Evolutionary conservation across 2,797 vertebrate species (phyloP).

Genomic region (Fratercula arctica): DNA sequence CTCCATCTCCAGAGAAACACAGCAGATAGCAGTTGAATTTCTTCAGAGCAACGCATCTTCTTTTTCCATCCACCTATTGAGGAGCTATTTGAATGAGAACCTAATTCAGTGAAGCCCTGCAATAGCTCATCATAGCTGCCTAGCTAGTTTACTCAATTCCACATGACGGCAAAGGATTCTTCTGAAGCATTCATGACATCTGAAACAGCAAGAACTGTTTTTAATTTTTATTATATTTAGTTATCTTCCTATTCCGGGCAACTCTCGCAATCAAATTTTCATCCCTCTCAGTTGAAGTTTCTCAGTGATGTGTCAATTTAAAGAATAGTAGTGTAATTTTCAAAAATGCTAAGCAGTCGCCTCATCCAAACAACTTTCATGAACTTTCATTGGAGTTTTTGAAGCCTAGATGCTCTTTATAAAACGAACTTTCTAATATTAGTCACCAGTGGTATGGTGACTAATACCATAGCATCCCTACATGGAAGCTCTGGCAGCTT

Average conservation of each 20-base stretch:
- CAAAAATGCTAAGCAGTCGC: not conserved
- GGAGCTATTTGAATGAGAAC: not conserved
- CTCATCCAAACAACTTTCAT: not conserved
- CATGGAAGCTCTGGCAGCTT: not conserved
- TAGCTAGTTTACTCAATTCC: not conserved
- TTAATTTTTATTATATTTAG: not conserved
- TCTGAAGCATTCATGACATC: not conserved
- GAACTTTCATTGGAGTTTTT: not conserved
- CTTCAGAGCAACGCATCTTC: accelerated
- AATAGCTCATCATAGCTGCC: not conserved
- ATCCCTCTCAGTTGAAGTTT: not conserved
- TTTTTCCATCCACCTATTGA: not conserved
- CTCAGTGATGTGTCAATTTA: not conserved
- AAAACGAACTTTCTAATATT: not conserved
- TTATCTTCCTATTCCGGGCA: not conserved
- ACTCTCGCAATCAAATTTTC: not conserved
- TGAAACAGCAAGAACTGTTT: not conserved
- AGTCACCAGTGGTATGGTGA: not conserved
- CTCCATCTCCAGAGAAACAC: not conserved
- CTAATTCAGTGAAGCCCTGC: not conserved
- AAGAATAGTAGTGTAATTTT: not conserved
- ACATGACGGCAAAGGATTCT: not conserved
- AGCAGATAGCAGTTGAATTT: not conserved
- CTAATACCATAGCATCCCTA: not conserved
- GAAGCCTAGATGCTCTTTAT: not conserved